Percentiles rank a stretch among this genome's conserved stretches.
phyloP scores from a whole-genome alignment of 2,888 invertebrate genomes.

The Clivina fossor region DNA sequence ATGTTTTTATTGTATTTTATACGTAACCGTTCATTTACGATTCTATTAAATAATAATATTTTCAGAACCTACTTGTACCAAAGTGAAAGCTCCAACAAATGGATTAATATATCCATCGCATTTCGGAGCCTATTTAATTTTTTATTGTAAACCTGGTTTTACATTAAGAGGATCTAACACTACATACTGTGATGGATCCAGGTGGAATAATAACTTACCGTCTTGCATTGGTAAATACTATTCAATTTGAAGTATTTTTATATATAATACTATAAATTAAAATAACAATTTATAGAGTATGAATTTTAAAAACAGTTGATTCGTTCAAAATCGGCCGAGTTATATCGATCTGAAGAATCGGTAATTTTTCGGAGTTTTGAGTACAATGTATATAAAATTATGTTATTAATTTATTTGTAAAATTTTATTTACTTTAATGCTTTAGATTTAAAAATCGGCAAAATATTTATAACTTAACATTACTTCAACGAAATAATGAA shows the following conservation, averaged over 20 bases:
- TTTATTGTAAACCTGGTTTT: slow-evolving; percentile 68
- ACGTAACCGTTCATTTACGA: neutral
- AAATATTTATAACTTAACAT: slow-evolving; percentile 36
- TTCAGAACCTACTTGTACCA: slow-evolving; percentile 63
- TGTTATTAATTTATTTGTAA: no score
- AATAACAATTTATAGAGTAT: neutral
- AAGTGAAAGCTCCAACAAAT: slow-evolving; percentile 54
- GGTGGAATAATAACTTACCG: slow-evolving; percentile 71
- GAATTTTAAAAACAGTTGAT: neutral
- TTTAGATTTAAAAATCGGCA: neutral
- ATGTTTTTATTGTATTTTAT: no score
- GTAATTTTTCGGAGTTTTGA: neutral
- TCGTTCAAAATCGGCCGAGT: no score
- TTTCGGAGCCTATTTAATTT: slow-evolving; percentile 60
- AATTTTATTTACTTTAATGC: neutral
- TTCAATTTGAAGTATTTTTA: slow-evolving; percentile 1
- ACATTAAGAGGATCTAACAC: slow-evolving; percentile 60
- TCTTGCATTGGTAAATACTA: slow-evolving; percentile 62
- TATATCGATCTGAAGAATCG: no score
- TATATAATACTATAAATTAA: neutral
- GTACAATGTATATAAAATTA: neutral
- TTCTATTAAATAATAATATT: slow-evolving; percentile 37
- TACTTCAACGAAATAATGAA: neutral
- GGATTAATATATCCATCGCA: slow-evolving; percentile 57
- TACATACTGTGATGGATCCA: slow-evolving; percentile 70